Evolutionary conservation across 2,797 vertebrate genomes (phyloP).

Genomic region (Heterohyrax brucei): DNA sequence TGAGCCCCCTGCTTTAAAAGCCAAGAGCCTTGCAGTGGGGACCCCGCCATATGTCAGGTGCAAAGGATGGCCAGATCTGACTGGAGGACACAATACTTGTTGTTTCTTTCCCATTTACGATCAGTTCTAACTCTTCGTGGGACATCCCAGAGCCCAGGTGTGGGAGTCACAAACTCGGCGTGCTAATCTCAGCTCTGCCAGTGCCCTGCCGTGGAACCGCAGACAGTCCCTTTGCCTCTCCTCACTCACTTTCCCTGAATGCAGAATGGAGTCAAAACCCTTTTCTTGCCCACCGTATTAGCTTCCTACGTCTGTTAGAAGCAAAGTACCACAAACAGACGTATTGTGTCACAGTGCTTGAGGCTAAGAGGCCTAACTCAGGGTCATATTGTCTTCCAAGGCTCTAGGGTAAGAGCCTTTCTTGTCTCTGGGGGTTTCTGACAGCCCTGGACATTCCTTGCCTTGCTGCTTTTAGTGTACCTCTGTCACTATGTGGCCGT

Average conservation of each 20-base stretch:
- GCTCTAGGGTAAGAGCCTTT: too few relatives aligned
- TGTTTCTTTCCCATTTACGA: background rate
- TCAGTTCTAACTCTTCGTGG: background rate
- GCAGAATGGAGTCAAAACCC: background rate
- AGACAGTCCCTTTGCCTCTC: background rate
- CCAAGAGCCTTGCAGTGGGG: background rate
- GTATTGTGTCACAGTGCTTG: background rate
- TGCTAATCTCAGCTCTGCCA: background rate
- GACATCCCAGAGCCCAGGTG: background rate
- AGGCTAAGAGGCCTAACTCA: background rate
- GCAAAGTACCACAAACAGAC: background rate
- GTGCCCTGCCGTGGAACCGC: background rate
- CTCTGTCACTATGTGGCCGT: background rate
- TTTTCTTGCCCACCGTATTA: background rate
- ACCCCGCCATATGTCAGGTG: background rate
- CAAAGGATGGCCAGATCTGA: background rate
- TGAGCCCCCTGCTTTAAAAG: background rate
- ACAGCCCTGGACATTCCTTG: background rate
- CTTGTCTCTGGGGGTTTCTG: background rate
- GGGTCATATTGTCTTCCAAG: too few relatives aligned
- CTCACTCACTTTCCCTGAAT: background rate
- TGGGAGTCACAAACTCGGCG: background rate
- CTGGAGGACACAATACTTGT: rapidly evolving
- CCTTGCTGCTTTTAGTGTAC: background rate
- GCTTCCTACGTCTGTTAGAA: background rate